Evolutionary conservation across 2,113 vertebrate species (phyloP).

Genomic region (Falco punctatus): DNA sequence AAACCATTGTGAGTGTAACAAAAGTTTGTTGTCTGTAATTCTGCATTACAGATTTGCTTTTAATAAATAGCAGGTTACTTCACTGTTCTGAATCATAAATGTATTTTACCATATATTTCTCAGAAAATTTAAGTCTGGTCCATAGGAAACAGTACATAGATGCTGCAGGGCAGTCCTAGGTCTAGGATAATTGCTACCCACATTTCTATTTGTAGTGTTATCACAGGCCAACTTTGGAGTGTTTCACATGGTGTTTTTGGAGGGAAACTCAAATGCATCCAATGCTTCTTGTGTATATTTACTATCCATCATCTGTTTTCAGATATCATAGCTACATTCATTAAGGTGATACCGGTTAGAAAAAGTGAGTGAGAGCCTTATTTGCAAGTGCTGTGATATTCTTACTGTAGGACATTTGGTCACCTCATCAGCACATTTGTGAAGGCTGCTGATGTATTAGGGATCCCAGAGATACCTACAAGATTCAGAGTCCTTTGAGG

Average conservation of each 20-base stretch:
- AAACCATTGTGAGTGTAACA: neutral
- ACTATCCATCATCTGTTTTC: neutral
- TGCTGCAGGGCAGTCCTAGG: neutral
- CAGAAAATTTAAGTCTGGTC: neutral
- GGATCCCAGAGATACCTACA: neutral
- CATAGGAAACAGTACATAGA: neutral
- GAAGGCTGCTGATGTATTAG: neutral
- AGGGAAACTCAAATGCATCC: neutral
- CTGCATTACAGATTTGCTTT: neutral
- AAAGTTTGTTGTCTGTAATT: neutral
- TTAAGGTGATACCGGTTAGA: neutral
- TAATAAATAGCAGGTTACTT: neutral
- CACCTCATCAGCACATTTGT: neutral
- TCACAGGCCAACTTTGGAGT: neutral
- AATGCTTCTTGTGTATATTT: neutral
- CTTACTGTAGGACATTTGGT: neutral
- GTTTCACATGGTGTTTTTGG: neutral
- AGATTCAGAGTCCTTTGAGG: neutral
- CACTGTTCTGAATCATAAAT: neutral
- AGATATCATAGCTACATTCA: neutral
- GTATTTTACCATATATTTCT: neutral
- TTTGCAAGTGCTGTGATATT: neutral
- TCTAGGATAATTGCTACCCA: neutral
- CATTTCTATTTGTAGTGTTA: neutral
- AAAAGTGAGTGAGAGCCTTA: neutral